A percentile compares a stretch with the other conserved stretches of the same genome.
Conservation (phyloP, 2,888 invertebrate species). For the Cerastis rubricosa region DNA sequence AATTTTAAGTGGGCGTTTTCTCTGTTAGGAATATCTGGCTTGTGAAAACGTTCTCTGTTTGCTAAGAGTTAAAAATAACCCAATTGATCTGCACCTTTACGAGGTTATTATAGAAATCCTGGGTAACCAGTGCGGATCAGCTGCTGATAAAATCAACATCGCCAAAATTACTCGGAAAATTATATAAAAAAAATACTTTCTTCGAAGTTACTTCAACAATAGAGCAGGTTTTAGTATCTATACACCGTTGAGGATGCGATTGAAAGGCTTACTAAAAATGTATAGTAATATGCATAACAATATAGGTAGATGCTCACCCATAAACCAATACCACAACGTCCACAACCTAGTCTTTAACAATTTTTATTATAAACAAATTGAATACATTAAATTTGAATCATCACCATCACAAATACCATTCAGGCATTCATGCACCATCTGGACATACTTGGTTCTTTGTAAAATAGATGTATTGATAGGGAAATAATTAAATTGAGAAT, state of each 20-base stretch:
- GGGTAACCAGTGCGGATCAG: conserved; percentile 29
- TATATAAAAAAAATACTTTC: background rate
- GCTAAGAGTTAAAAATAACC: conserved; percentile 51
- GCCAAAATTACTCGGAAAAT: conserved; percentile 16
- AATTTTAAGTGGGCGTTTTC: conserved; percentile 37
- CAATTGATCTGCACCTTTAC: conserved; percentile 37
- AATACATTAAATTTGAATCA: too few relatives aligned
- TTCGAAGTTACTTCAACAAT: background rate
- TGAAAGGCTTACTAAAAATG: background rate
- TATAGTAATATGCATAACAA: background rate
- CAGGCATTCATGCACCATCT: background rate
- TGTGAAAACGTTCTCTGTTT: conserved; percentile 31
- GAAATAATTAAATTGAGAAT: background rate
- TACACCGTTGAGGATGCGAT: background rate
- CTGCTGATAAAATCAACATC: conserved; percentile 43
- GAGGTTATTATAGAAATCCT: conserved; percentile 34
- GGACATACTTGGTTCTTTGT: background rate
- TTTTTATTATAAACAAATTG: too few relatives aligned
- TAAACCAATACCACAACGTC: background rate
- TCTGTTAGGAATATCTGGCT: conserved; percentile 28
- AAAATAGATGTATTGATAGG: background rate
- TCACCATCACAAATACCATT: background rate
- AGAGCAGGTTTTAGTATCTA: background rate
- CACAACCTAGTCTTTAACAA: background rate
- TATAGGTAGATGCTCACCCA: background rate